Evolutionary conservation across 2,113 vertebrate genomes (phyloP).

Genomic region (Falco punctatus): DNA sequence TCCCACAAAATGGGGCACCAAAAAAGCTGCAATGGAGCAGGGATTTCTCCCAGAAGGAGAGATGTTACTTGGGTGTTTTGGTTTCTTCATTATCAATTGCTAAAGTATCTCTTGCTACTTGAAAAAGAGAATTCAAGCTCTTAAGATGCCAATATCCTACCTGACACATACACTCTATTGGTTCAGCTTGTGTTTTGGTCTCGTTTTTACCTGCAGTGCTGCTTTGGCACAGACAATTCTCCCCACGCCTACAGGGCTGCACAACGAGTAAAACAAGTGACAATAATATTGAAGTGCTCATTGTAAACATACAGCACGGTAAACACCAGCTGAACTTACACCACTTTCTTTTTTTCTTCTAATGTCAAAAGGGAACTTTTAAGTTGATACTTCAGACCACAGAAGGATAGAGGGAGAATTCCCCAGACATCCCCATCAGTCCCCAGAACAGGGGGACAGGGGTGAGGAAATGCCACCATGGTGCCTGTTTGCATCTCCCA

Average conservation of each 20-base stretch:
- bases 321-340: background rate
- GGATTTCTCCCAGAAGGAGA: background rate
- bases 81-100: background rate
- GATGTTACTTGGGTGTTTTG: background rate
- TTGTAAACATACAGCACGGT: slow-evolving; percentile 16
- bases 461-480: background rate
- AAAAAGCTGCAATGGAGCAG: background rate
- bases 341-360: background rate
- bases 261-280: slow-evolving; percentile 28
- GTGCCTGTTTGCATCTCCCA: background rate
- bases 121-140: background rate
- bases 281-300: background rate
- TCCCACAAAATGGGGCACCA: background rate
- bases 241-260: slow-evolving; percentile 37
- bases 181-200: background rate
- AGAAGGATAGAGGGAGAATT: background rate
- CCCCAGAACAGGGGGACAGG: background rate
- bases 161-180: background rate
- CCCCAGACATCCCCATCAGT: background rate
- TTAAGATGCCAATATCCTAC: background rate
- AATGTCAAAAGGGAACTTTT: background rate
- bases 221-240: slow-evolving; percentile 2
- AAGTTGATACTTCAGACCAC: background rate
- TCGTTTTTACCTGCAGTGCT: background rate
- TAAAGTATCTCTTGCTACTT: background rate